Evolutionary conservation across 2,113 vertebrate genomes (phyloP).

Genomic region (Podarcis raffonei): DNA sequence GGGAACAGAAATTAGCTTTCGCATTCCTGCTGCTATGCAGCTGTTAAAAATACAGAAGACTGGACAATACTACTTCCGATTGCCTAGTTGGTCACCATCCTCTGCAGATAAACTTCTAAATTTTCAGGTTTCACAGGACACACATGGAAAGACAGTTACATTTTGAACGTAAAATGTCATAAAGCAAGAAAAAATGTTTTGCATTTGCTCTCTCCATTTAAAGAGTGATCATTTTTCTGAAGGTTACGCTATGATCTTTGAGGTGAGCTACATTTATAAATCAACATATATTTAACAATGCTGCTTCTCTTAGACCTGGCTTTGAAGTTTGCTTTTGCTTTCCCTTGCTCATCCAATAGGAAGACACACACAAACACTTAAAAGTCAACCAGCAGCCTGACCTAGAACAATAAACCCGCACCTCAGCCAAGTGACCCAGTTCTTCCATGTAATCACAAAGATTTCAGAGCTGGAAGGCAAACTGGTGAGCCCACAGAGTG

Average conservation of each 20-base stretch:
- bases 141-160: background rate
- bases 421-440: conserved; percentile 26
- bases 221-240: conserved; percentile 32
- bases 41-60: background rate
- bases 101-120: background rate
- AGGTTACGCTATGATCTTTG: conserved; percentile 23
- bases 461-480: conserved; percentile 13
- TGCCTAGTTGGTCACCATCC: background rate
- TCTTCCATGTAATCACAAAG: conserved; percentile 38
- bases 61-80: too few species aligned
- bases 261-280: conserved; percentile 45
- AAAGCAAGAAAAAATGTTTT: background rate
- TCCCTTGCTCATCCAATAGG: conserved; percentile 34
- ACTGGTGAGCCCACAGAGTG: conserved; percentile 8
- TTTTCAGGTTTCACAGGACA: background rate
- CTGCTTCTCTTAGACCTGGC: conserved; percentile 38
- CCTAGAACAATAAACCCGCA: conserved; percentile 1
- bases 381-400: conserved; percentile 41
- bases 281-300: conserved; percentile 49
- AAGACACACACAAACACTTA: background rate
- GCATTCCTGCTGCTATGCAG: background rate
- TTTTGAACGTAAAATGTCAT: background rate
- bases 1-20: background rate
- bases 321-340: conserved; percentile 51
- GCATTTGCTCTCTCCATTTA: conserved; percentile 14